A percentile compares a stretch with the other conserved stretches of the same genome.
phyloP scores from a whole-genome alignment of 2,888 invertebrate genomes.

The Mylabris sibirica region DNA sequence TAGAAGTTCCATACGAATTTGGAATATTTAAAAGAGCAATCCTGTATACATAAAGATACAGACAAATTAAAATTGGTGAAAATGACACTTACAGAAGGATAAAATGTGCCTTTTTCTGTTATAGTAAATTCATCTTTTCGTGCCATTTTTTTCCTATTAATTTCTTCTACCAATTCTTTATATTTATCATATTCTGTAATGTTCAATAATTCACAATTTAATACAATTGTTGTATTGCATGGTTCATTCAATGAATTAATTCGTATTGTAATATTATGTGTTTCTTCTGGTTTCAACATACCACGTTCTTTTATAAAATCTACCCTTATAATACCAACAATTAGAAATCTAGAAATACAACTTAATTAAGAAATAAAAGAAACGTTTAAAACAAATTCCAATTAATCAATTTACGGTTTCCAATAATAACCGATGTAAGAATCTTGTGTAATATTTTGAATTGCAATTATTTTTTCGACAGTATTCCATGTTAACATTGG shows the following conservation, averaged over 20 bases:
- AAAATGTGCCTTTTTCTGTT: slow-evolving; percentile 55
- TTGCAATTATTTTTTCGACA: slow-evolving; percentile 55
- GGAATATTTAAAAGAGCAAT: too few species aligned
- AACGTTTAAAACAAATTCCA: background rate
- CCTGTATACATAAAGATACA: too few species aligned
- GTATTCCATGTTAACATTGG: slow-evolving; percentile 52
- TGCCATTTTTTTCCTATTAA: slow-evolving; percentile 37
- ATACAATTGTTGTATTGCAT: slow-evolving; percentile 47
- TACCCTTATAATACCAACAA: slow-evolving; percentile 50
- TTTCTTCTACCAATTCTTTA: slow-evolving; percentile 46
- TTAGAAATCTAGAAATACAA: slow-evolving; percentile 44
- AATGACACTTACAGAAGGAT: slow-evolving; percentile 48
- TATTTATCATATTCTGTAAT: slow-evolving; percentile 54
- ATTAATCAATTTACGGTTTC: slow-evolving; percentile 51
- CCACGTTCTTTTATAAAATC: slow-evolving; percentile 52
- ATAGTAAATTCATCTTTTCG: slow-evolving; percentile 55
- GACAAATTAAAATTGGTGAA: too few species aligned
- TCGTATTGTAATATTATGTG: slow-evolving; percentile 54
- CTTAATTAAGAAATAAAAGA: background rate
- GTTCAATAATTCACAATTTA: slow-evolving; percentile 59
- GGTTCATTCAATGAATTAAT: slow-evolving; percentile 53
- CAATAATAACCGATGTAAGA: slow-evolving; percentile 57
- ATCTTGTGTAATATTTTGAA: slow-evolving; percentile 56
- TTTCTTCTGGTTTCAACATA: slow-evolving; percentile 55
- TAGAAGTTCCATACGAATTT: too few species aligned